Evolutionary conservation across 2,797 vertebrate species (phyloP).

Genomic region (Pristis pectinata): DNA sequence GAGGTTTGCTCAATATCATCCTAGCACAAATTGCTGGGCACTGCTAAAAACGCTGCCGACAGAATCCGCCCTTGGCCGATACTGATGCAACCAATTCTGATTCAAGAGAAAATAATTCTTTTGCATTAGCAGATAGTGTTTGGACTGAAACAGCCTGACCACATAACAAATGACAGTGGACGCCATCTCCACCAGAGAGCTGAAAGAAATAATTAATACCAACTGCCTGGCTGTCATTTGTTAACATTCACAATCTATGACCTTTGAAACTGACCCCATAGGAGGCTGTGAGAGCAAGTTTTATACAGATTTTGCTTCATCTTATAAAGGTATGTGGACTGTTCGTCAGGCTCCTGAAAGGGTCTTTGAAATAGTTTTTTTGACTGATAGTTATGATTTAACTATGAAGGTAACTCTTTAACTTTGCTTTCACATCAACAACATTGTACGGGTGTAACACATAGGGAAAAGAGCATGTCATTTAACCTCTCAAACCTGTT

Average conservation of each 20-base stretch:
- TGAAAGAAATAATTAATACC: neutral
- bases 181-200: neutral
- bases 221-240: neutral
- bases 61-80: neutral
- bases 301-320: neutral
- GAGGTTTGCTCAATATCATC: neutral
- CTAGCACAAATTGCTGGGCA: neutral
- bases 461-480: neutral
- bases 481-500: too few species aligned
- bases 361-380: neutral
- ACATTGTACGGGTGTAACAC: too few species aligned
- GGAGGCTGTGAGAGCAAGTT: neutral
- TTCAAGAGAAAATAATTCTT: neutral
- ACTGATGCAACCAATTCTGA: neutral
- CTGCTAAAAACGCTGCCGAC: neutral
- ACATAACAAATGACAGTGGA: neutral
- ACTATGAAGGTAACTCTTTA: neutral
- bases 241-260: neutral
- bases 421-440: neutral
- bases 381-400: neutral
- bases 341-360: neutral
- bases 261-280: neutral
- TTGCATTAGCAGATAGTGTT: neutral
- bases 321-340: neutral
- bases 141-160: neutral